Conservation (phyloP, 2,888 invertebrate species). For the Ctena decussata region DNA sequence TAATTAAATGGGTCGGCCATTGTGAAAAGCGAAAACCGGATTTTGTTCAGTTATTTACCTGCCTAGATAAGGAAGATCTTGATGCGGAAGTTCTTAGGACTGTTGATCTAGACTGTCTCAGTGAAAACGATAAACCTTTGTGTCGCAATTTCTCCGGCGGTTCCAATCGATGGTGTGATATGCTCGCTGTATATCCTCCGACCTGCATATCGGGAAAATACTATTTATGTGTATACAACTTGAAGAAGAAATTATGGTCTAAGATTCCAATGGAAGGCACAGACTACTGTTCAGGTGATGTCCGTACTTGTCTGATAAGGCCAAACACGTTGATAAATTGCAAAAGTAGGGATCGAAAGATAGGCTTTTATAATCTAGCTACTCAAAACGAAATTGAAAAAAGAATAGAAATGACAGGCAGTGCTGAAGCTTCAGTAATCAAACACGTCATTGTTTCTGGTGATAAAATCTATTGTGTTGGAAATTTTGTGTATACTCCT, state of each 20-base stretch:
- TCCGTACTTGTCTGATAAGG: neutral
- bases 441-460: neutral
- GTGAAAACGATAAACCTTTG: neutral
- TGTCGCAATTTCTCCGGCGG: neutral
- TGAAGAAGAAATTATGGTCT: neutral
- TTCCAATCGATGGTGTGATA: neutral
- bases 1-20: neutral
- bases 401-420: neutral
- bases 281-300: neutral
- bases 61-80: neutral
- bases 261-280: neutral
- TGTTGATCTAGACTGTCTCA: neutral
- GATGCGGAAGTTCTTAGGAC: neutral
- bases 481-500: neutral
- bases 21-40: neutral
- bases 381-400: neutral
- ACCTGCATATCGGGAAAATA: neutral
- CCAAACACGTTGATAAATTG: neutral
- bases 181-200: neutral
- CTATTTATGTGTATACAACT: neutral
- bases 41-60: neutral
- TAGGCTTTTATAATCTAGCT: neutral
- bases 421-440: neutral
- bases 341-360: neutral
- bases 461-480: neutral